A percentile compares a stretch with the other conserved stretches of the same genome.
Conservation (phyloP, 2,113 vertebrate genomes). For the Clinocottus analis region DNA sequence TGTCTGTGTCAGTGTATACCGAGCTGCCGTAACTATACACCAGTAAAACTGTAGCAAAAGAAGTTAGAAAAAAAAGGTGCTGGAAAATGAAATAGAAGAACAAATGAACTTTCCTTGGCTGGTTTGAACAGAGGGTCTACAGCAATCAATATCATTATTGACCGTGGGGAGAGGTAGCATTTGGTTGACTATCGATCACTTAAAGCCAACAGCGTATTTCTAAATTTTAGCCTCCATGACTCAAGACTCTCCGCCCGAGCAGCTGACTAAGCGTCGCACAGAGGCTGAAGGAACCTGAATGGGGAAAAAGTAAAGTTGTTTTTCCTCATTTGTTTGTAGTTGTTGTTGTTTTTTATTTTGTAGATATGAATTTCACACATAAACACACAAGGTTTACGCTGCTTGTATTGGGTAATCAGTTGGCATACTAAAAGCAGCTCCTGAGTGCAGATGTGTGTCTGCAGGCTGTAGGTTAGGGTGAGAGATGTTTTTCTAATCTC, state of each 20-base stretch:
- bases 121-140: slow-evolving; percentile 46
- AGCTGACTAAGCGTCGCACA: slow-evolving; percentile 32
- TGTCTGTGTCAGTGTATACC: slow-evolving; percentile 19
- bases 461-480: slow-evolving; percentile 22
- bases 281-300: slow-evolving; percentile 18
- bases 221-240: slow-evolving; percentile 34
- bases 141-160: slow-evolving; percentile 66
- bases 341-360: background rate
- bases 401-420: background rate
- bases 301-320: background rate
- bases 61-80: background rate
- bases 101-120: slow-evolving; percentile 29
- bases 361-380: slow-evolving; percentile 21
- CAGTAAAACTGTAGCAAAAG: slow-evolving; percentile 2
- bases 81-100: slow-evolving; percentile 45
- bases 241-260: slow-evolving; percentile 22
- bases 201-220: slow-evolving; percentile 46
- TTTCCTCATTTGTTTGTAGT: background rate
- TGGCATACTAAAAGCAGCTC: background rate
- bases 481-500: slow-evolving; percentile 37
- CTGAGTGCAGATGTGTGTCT: slow-evolving; percentile 14
- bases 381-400: background rate
- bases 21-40: slow-evolving; percentile 11
- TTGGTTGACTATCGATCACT: slow-evolving; percentile 64
- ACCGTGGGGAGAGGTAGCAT: slow-evolving; percentile 46